Evolutionary conservation across 1,140 invertebrate species (phyloP).

Genomic region (Euglossa dilemma): DNA sequence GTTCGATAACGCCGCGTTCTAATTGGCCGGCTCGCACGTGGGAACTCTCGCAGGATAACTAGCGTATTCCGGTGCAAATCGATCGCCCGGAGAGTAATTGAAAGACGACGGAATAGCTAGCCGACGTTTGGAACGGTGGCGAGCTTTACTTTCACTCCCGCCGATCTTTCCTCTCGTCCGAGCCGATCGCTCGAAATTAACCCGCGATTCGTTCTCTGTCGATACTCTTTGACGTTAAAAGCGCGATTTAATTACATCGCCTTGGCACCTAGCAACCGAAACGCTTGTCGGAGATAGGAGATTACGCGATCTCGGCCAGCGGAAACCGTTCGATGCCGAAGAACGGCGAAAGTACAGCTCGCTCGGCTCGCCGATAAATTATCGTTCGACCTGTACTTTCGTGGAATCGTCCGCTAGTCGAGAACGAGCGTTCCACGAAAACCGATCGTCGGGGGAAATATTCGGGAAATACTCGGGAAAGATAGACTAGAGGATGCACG

Average conservation of each 20-base stretch:
- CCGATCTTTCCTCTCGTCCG: neutral
- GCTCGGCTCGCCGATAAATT: neutral
- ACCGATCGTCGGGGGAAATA: too few species aligned
- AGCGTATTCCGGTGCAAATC: neutral
- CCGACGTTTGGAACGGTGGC: too few species aligned
- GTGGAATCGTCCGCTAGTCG: neutral
- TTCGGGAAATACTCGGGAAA: too few species aligned
- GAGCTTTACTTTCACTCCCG: neutral
- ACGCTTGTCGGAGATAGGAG: neutral
- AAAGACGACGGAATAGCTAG: too few species aligned
- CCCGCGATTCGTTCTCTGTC: neutral
- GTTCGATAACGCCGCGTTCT: slow-evolving; percentile 17
- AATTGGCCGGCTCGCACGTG: slow-evolving; percentile 19
- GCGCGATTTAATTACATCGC: neutral
- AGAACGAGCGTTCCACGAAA: too few species aligned
- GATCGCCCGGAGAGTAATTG: too few species aligned
- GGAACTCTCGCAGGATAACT: slow-evolving; percentile 6
- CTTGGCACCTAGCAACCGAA: neutral
- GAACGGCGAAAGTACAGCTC: slow-evolving; percentile 18
- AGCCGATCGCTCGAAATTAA: neutral
- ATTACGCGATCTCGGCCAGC: neutral
- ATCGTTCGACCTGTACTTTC: neutral
- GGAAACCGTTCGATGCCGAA: neutral
- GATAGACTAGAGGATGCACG: too few species aligned
- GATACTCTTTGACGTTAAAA: neutral